Conservation (phyloP, 2,888 invertebrate species). For the Polyploca ridens region DNA sequence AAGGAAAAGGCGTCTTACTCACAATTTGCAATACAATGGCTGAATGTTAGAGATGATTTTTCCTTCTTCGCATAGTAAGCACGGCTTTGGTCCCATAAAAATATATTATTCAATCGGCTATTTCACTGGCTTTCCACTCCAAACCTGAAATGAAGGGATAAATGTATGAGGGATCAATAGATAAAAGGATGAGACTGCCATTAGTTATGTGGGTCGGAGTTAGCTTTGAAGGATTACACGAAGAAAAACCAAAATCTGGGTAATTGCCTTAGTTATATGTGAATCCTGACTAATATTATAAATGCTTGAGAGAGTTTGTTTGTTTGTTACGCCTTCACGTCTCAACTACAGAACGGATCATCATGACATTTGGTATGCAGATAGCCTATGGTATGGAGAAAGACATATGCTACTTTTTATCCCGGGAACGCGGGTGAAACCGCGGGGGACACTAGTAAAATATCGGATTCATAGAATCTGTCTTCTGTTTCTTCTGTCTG, state of each 20-base stretch:
- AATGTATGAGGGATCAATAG: slow-evolving; percentile 69
- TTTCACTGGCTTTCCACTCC: slow-evolving; percentile 69
- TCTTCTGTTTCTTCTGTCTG: too few relatives aligned
- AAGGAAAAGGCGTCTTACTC: slow-evolving; percentile 74
- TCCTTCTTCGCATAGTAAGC: slow-evolving; percentile 78
- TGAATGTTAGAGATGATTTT: slow-evolving; percentile 79
- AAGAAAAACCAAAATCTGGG: slow-evolving; percentile 1
- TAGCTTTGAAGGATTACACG: slow-evolving; percentile 26
- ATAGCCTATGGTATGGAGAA: too few relatives aligned
- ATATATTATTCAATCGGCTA: slow-evolving; percentile 82
- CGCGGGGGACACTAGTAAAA: too few relatives aligned
- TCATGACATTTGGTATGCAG: too few relatives aligned
- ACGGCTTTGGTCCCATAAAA: slow-evolving; percentile 75
- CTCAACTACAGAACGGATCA: too few relatives aligned
- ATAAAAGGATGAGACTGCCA: slow-evolving; percentile 47
- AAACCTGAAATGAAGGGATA: slow-evolving; percentile 71
- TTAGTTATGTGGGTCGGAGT: slow-evolving; percentile 39
- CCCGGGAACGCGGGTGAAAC: too few relatives aligned
- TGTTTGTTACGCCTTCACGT: too few relatives aligned
- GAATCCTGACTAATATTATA: not conserved
- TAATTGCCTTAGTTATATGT: slow-evolving; percentile 5
- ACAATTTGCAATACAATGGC: slow-evolving; percentile 82
- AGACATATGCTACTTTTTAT: too few relatives aligned
- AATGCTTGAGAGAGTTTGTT: too few relatives aligned
- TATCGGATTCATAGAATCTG: too few relatives aligned